These are phyloP conservation scores for Drosophila multiciliata DNA, from an alignment of 2,888 invertebrate species.

Conservation along the genomic window DNA sequence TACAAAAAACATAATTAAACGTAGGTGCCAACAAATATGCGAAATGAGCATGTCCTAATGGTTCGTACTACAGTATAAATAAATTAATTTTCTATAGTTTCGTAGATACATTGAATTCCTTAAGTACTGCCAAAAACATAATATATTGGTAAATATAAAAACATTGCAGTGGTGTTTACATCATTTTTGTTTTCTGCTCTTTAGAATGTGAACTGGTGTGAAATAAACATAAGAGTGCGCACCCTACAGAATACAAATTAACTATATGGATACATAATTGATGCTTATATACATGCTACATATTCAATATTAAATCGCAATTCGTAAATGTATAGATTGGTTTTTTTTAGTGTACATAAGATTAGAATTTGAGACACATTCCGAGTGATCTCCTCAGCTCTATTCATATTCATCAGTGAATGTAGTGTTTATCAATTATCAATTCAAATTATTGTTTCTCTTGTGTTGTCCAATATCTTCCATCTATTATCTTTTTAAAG, in stretches of 20 bases:
- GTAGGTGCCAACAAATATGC: constrained; percentile 41
- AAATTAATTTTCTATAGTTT: constrained; percentile 63
- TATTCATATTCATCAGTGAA: constrained; percentile 54
- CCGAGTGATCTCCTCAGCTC: constrained; percentile 31
- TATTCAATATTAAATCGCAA: constrained; percentile 40
- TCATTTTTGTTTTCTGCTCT: constrained; percentile 10
- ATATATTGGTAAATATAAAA: constrained; percentile 17
- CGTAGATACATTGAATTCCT: constrained; percentile 33
- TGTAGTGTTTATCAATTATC: constrained; percentile 15
- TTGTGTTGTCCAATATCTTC: constrained; percentile 12
- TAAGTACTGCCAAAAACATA: constrained; percentile 64
- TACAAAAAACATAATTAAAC: constrained; percentile 64
- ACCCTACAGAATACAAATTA: constrained; percentile 64
- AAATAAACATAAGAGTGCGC: constrained; percentile 62
- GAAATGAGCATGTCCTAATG: constrained; percentile 50
- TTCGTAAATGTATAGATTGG: constrained; percentile 43
- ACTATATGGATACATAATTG: constrained; percentile 46
- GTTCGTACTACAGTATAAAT: constrained; percentile 47
- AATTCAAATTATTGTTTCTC: constrained; percentile 36
- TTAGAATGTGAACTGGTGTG: constrained; percentile 51
- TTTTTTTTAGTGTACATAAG: constrained; percentile 33
- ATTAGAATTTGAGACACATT: constrained; percentile 25
- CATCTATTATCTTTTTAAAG: constrained; percentile 31
- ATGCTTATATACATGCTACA: constrained; percentile 41
- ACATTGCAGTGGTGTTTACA: constrained; percentile 24